A percentile compares a stretch with the other conserved stretches of the same genome.
Evolutionary conservation across 1,140 invertebrate genomes (phyloP).

Genomic region (Anagrus nilaparvatae): DNA sequence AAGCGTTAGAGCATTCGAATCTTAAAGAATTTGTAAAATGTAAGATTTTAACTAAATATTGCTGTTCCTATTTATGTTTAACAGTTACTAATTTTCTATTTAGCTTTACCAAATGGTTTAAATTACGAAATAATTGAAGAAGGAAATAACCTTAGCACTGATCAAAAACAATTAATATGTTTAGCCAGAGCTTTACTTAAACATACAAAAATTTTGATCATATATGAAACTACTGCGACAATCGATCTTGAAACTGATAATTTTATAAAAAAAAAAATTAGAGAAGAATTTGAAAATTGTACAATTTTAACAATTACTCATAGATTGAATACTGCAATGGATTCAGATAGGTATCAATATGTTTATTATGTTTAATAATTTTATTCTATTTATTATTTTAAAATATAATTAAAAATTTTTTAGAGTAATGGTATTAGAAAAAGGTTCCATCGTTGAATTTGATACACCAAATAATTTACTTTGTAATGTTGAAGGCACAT

Average conservation of each 20-base stretch:
- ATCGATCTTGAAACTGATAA: slow-evolving; percentile 88
- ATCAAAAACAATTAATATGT: slow-evolving; percentile 83
- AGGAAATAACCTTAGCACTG: slow-evolving; percentile 81
- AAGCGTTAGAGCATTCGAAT: slow-evolving; percentile 63
- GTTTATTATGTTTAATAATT: neutral
- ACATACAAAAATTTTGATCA: slow-evolving; percentile 78
- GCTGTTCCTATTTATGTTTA: too few relatives aligned
- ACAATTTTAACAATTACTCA: slow-evolving; percentile 92
- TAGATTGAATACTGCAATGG: slow-evolving; percentile 87
- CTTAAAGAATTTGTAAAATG: slow-evolving; percentile 66
- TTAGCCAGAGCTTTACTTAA: slow-evolving; percentile 75
- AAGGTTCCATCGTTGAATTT: slow-evolving; percentile 71
- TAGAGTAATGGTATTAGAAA: slow-evolving; percentile 83
- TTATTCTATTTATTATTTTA: neutral
- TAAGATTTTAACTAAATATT: too few relatives aligned
- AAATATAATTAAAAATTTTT: slow-evolving; percentile 19
- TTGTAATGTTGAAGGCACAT: slow-evolving; percentile 64
- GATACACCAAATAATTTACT: slow-evolving; percentile 66
- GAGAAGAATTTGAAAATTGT: slow-evolving; percentile 74
- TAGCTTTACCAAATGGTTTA: slow-evolving; percentile 58
- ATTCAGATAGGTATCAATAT: slow-evolving; percentile 56
- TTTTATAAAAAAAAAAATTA: slow-evolving; percentile 82
- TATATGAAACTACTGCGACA: slow-evolving; percentile 91
- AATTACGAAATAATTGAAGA: slow-evolving; percentile 74
- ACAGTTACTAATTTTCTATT: too few relatives aligned